phyloP scores from a whole-genome alignment of 2,113 vertebrate genomes.

The Salvator merianae region DNA sequence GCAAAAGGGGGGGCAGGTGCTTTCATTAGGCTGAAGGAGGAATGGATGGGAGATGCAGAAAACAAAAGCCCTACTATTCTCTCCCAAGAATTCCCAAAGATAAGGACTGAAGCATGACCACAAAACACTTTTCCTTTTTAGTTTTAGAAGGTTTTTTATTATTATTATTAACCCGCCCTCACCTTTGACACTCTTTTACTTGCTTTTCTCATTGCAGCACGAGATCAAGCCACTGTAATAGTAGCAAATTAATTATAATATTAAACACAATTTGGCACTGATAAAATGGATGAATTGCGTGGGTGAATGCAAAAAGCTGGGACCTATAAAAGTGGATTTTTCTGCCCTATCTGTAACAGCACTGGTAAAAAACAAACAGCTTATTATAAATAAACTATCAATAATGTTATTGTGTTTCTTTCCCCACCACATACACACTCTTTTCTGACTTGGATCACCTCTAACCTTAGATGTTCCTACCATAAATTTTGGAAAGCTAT shows the following conservation, averaged over 20 bases:
- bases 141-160: fast-evolving
- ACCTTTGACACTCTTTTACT: background rate
- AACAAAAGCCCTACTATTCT: conserved; percentile 32
- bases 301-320: background rate
- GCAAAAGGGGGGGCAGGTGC: background rate
- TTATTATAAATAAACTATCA: too few species aligned
- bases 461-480: background rate
- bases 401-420: background rate
- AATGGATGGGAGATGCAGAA: background rate
- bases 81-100: conserved; percentile 2
- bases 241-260: background rate
- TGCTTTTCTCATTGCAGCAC: background rate
- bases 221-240: background rate
- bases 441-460: background rate
- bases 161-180: background rate
- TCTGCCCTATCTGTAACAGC: background rate
- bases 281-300: background rate
- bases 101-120: conserved; percentile 1
- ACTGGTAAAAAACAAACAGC: background rate
- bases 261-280: background rate
- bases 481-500: background rate
- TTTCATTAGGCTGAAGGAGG: conserved; percentile 1
- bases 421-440: too few species aligned
- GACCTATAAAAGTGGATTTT: background rate
- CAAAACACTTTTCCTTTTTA: background rate